Base-by-base conservation (phyloP, 2,797 vertebrate species). In the Acipenser oxyrinchus region DNA sequence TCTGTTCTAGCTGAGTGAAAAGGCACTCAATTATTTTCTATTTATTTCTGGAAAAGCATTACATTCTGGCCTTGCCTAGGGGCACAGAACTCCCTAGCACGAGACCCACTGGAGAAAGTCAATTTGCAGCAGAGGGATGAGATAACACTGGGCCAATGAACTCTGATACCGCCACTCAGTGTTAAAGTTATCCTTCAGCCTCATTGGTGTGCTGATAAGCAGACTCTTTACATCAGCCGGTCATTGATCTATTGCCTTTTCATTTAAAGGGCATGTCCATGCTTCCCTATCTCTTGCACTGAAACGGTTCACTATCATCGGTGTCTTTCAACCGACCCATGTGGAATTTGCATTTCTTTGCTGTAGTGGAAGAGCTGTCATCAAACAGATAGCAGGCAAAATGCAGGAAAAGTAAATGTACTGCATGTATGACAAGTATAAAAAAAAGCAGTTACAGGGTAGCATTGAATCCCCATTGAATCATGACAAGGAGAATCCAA, bases 21-120 rank as follows among this genome's bases (percentile, higher is more conserved):
- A 74, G 70, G 74, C 78, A 74, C 76, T 90, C 85, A 82, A 89
- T 89, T 90, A 91, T 90, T 89, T 86, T 89, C 82, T 77, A 81
- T 74, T 81, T 77, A 81, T 74, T 81, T 77, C 74, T 68, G 69
- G 23, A 37, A 37, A 37, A 37, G 23, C 23, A 37, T 37, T 37
- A 37, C 23, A 37, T 37, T 37, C 23, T 37, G 60, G 57, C 74
- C 52, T 68, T 72, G 67, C 75, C 76, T 73, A 64, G 10, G 13
- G 76, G 83, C 80, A 85, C 79, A 84, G 84, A 84, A 76, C 55
- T 68, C 69, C 68, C 62, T 49, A 55, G 15, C 63, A 49, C 50
- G 6, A 37, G 63, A 5, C 50, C 12, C 18, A 48, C 62, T 64
- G 48, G 53, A 51, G 53, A 70, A 70, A 70, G 67, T 67, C 65